A percentile compares a stretch with the other conserved stretches of the same genome.
These are phyloP conservation scores for Meiosimyza decipiens DNA, from an alignment of 2,888 invertebrate genomes.

Conservation along the genomic window DNA sequence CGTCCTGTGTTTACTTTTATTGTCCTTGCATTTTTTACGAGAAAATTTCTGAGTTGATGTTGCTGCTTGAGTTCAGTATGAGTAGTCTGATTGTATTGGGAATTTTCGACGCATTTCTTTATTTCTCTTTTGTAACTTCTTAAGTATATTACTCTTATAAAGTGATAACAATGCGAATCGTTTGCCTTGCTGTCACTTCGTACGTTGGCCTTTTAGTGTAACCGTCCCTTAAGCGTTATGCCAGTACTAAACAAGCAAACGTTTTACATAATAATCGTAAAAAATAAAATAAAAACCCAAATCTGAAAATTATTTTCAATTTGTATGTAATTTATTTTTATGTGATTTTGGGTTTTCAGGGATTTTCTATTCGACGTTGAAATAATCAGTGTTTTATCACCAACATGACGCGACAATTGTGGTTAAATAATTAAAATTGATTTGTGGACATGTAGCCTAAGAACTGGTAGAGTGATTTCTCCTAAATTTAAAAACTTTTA, in stretches of 20 bases:
- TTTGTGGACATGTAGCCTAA: no score
- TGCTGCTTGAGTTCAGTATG: not conserved
- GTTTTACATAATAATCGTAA: constrained; percentile 56
- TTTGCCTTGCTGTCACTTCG: not conserved
- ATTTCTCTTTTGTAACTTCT: not conserved
- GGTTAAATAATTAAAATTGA: no score
- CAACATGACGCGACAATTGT: not conserved
- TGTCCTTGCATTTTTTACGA: not conserved
- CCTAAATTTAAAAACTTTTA: no score
- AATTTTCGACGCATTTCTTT: not conserved
- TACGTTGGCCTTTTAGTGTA: not conserved
- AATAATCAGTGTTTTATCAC: not conserved
- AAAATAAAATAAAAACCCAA: constrained; percentile 55
- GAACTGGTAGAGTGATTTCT: no score
- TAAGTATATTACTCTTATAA: not conserved
- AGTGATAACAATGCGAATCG: constrained; percentile 15
- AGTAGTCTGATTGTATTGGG: not conserved
- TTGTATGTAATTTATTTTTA: constrained; percentile 63
- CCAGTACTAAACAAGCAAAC: constrained; percentile 11
- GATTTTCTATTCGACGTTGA: not conserved
- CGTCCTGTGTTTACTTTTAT: not conserved
- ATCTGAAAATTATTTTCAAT: constrained; percentile 64
- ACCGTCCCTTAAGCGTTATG: not conserved
- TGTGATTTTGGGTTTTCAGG: not conserved
- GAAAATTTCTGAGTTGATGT: not conserved